A percentile compares a stretch with the other conserved stretches of the same genome.
phyloP scores from a whole-genome alignment of 2,888 invertebrate genomes.

The Danaus chrysippus region DNA sequence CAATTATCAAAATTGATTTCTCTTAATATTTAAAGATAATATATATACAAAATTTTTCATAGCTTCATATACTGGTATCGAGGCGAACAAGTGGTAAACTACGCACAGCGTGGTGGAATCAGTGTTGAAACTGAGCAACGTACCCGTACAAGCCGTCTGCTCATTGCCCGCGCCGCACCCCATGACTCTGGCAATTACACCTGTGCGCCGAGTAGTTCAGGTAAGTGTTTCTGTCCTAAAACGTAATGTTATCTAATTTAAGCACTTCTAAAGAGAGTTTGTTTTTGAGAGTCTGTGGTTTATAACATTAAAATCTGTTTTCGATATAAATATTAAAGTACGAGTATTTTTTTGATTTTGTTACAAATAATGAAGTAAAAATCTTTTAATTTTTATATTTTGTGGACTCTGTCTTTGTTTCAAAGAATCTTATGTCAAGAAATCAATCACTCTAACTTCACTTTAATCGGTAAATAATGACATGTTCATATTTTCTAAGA shows the following conservation, averaged over 20 bases:
- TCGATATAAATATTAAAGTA: no score
- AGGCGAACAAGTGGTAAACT: conserved; percentile 89
- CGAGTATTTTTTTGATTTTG: no score
- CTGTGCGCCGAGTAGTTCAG: conserved; percentile 90
- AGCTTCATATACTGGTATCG: conserved; percentile 92
- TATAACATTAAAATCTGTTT: no score
- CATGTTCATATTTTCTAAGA: background rate
- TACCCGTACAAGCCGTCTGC: conserved; percentile 89
- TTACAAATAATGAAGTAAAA: no score
- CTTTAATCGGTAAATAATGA: background rate
- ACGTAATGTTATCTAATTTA: background rate
- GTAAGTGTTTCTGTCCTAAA: conserved; percentile 46
- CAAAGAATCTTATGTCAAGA: background rate
- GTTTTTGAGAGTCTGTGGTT: no score
- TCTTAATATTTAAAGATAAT: background rate
- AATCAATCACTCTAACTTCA: background rate
- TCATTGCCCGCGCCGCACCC: conserved; percentile 90
- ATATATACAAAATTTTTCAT: conserved; percentile 19
- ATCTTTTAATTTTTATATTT: no score
- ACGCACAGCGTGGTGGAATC: conserved; percentile 91
- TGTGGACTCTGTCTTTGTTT: no score
- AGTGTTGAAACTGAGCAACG: conserved; percentile 92
- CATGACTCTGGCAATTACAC: conserved; percentile 94
- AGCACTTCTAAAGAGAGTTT: no score
- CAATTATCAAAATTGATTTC: no score